These are phyloP conservation scores for Malurus cyaneus DNA, from an alignment of 2,113 vertebrate genomes.

Conservation along the genomic window DNA sequence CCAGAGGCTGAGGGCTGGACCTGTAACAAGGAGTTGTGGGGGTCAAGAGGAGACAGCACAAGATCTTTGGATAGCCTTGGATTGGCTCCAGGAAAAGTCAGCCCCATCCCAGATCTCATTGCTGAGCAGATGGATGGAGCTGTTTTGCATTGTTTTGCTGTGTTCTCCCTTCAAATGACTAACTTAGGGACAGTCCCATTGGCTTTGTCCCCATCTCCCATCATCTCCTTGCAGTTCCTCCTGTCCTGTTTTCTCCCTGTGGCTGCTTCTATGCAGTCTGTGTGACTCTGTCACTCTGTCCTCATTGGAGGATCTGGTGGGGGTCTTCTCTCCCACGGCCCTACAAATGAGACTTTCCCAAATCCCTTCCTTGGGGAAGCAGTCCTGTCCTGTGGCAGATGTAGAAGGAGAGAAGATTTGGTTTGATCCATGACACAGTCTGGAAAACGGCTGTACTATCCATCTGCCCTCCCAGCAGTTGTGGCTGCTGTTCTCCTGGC, in stretches of 20 bases:
- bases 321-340: neutral
- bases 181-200: neutral
- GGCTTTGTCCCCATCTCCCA: neutral
- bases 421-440: neutral
- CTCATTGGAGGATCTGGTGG: neutral
- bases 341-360: neutral
- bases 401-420: neutral
- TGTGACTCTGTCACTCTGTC: rapidly evolving
- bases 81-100: neutral
- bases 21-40: neutral
- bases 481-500: neutral
- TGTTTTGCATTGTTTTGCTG: neutral
- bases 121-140: neutral
- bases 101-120: neutral
- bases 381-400: neutral
- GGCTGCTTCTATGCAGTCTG: neutral
- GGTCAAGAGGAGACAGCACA: neutral
- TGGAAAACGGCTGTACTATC: neutral
- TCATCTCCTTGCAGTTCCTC: neutral
- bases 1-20: neutral
- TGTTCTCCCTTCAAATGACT: neutral
- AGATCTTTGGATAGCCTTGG: neutral
- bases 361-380: neutral
- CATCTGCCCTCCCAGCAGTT: neutral
- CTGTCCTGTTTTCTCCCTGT: rapidly evolving